Conservation (phyloP, 2,797 vertebrate genomes). For the Gymnopithys bicolor region DNA sequence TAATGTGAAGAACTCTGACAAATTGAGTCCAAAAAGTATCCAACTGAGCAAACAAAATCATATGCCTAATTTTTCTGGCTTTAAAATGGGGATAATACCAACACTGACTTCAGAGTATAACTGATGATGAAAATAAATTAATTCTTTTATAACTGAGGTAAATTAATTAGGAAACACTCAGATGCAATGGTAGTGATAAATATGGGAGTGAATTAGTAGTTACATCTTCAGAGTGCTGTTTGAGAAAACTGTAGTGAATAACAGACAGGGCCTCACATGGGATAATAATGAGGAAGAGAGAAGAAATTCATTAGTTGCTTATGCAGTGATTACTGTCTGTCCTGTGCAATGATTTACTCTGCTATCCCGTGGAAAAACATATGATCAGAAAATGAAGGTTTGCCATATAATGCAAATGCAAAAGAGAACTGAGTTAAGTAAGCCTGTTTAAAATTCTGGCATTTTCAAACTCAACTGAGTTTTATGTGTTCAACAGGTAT, state of each 20-base stretch:
- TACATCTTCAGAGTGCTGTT: background rate
- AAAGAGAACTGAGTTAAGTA: background rate
- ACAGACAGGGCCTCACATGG: background rate
- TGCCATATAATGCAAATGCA: background rate
- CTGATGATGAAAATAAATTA: background rate
- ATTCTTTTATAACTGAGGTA: background rate
- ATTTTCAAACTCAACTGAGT: background rate
- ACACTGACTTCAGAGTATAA: background rate
- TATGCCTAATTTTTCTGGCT: background rate
- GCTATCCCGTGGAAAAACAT: background rate
- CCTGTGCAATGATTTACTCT: background rate
- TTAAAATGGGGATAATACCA: background rate
- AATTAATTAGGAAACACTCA: background rate
- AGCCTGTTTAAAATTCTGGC: background rate
- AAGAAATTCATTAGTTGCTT: background rate
- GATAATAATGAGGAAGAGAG: conserved; percentile 12
- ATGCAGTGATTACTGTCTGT: background rate
- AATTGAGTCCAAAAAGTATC: background rate
- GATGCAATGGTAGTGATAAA: background rate
- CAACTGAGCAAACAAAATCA: background rate
- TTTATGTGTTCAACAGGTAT: background rate
- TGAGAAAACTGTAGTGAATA: background rate
- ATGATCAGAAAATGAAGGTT: background rate
- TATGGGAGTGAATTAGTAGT: background rate
- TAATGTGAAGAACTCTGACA: background rate